A percentile compares a stretch with the other conserved stretches of the same genome.
Conservation (phyloP, 2,888 invertebrate genomes). For the Proisotoma minuta region DNA sequence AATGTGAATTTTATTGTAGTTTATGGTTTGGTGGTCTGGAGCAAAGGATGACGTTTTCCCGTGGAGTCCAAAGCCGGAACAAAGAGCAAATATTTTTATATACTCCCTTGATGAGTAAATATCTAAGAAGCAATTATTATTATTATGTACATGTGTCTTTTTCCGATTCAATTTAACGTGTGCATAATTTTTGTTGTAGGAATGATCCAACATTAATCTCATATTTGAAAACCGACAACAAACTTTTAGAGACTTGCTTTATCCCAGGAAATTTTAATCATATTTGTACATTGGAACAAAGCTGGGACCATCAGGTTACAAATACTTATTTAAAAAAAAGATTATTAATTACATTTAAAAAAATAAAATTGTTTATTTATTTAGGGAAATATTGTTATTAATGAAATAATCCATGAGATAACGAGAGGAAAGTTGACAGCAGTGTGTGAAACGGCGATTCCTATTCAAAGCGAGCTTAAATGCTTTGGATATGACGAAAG, state of each 20-base stretch:
- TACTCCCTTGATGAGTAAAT: slow-evolving; percentile 38
- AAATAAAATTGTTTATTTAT: neutral
- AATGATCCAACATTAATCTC: slow-evolving; percentile 33
- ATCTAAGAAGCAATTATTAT: neutral
- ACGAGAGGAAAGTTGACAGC: slow-evolving; percentile 25
- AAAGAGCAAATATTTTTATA: slow-evolving; percentile 42
- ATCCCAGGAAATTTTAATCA: slow-evolving; percentile 31
- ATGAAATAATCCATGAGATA: slow-evolving; percentile 39
- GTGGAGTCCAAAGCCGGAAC: slow-evolving; percentile 44
- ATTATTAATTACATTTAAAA: neutral
- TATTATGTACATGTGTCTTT: neutral
- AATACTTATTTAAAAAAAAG: neutral
- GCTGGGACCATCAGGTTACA: slow-evolving; percentile 35
- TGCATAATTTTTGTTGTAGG: neutral
- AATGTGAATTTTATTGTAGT: slow-evolving; percentile 21
- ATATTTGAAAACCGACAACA: slow-evolving; percentile 41
- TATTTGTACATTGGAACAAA: slow-evolving; percentile 40
- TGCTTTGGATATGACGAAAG: slow-evolving; percentile 37
- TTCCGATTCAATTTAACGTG: neutral
- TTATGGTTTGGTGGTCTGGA: slow-evolving; percentile 45
- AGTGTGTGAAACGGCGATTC: slow-evolving; percentile 43
- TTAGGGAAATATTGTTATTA: slow-evolving; percentile 40
- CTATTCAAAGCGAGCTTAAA: slow-evolving; percentile 39
- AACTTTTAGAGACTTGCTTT: slow-evolving; percentile 38
- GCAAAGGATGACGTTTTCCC: slow-evolving; percentile 46